Base-by-base conservation (phyloP, 1,140 invertebrate species). In the Achatina immaculata region DNA sequence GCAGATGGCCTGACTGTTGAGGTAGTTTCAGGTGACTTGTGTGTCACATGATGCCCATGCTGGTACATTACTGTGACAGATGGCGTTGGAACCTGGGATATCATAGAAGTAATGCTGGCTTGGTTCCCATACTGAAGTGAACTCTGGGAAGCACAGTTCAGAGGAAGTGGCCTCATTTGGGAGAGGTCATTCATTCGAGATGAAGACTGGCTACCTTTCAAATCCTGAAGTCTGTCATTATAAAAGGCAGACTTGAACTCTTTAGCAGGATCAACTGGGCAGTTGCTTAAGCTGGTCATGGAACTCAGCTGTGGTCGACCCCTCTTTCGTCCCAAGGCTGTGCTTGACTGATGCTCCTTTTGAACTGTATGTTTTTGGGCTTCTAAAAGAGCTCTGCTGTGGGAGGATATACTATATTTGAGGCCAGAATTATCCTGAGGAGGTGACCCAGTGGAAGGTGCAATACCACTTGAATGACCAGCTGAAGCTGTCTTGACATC, bases 241-340 rank as follows among this genome's bases (percentile, higher is more conserved):
- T 11, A 48, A 48, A 51, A 42, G 81, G n/a, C 43, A 14, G 43
- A 3, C 19, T 74, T 74, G 16, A 11, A 9, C 16, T 74, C 72
- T 36, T 74, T 74, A 4, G 31, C 36, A 36, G 36, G 21, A 16
- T 74, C 72, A 6, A 14, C 7, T 28, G 28, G 4, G 16, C 40
- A 48, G 21, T n/a, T 34, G n/a, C 55, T 36, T 2, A 28, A 28
- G 43, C 45, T 74, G 43, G 3, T 31, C 4, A 24, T 74, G 72
- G 75, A 31, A 68, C 62, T 78, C 21, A 66, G 65, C 19, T 58
- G 76, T 36, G 76, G 76, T 24, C 76, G 58, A 34, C 76, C 76
- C 34, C 76, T 51, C 42, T 78, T 78, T 11, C 76, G 36, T 4
- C 74, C 74, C 21, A 62, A 36, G 43, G 16, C 45, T 6, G 48